Evolutionary conservation across 2,797 vertebrate genomes (phyloP).

Genomic region (Carapus acus): DNA sequence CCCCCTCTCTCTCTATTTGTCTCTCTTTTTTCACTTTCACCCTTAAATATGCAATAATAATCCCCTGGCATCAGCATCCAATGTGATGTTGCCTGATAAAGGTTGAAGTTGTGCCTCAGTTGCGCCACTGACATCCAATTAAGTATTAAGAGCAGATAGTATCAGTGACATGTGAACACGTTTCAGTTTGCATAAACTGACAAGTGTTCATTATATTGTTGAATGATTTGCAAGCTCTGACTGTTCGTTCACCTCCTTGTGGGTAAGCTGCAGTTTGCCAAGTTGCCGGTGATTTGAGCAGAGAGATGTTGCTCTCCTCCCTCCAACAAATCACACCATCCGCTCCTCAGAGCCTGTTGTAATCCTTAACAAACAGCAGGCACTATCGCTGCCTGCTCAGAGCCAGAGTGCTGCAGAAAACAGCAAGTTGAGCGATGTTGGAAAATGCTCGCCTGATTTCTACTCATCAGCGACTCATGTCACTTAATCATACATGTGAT

Average conservation of each 20-base stretch:
- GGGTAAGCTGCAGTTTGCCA: constrained; percentile 56
- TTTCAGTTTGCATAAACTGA: constrained; percentile 35
- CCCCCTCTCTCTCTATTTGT: background rate
- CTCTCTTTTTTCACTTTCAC: constrained; percentile 52
- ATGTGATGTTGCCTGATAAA: constrained; percentile 60
- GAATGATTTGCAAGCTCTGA: constrained; percentile 52
- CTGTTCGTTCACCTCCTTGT: constrained; percentile 51
- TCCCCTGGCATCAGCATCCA: constrained; percentile 62
- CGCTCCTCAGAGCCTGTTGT: constrained; percentile 33
- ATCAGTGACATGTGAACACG: constrained; percentile 32
- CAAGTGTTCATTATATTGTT: constrained; percentile 33
- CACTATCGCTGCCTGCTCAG: constrained; percentile 41
- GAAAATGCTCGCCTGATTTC: constrained; percentile 22
- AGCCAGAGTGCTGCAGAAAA: constrained; percentile 26
- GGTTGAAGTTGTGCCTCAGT: constrained; percentile 62
- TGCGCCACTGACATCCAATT: constrained; percentile 62
- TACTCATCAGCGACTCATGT: constrained; percentile 32
- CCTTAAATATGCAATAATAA: constrained; percentile 65
- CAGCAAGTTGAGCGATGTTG: constrained; percentile 22
- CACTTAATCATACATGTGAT: constrained; percentile 34
- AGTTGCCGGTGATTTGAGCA: constrained; percentile 58
- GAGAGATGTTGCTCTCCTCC: constrained; percentile 26
- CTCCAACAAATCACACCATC: constrained; percentile 57
- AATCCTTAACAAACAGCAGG: constrained; percentile 58
- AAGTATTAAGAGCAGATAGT: constrained; percentile 47